Conservation (phyloP, 1,140 invertebrate species). For the Drosophila nasuta region DNA sequence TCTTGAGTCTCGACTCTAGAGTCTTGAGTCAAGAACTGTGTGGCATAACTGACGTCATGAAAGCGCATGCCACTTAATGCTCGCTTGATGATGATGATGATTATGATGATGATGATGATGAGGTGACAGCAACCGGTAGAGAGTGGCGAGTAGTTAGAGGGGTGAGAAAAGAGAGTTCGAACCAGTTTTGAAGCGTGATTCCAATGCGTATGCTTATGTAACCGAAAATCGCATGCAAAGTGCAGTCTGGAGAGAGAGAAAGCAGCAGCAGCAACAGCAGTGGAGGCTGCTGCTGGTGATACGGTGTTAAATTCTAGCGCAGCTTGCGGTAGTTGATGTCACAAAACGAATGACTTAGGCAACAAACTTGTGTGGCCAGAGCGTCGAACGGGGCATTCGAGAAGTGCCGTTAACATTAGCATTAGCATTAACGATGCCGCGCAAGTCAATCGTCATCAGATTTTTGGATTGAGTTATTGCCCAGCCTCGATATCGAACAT, state of each 20-base stretch:
- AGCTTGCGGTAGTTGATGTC: constrained; percentile 55
- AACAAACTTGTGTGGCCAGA: constrained; percentile 48
- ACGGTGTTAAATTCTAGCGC: constrained; percentile 51
- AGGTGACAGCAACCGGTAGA: background rate
- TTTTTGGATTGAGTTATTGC: constrained; percentile 30
- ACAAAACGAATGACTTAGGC: constrained; percentile 55
- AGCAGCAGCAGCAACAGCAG: background rate
- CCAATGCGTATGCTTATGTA: constrained; percentile 33
- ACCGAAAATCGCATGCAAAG: constrained; percentile 33
- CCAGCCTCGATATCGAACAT: background rate
- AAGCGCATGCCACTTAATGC: constrained; percentile 6
- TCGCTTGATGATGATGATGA: background rate
- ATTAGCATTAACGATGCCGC: no score
- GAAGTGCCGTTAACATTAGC: constrained; percentile 33
- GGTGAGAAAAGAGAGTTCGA: background rate
- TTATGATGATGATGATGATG: background rate
- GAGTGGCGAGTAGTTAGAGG: background rate
- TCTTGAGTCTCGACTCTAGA: constrained; percentile 5
- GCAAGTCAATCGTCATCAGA: constrained; percentile 8
- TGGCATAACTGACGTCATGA: constrained; percentile 32
- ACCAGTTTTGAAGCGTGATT: constrained; percentile 20
- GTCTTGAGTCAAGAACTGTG: constrained; percentile 20
- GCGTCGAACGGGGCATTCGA: constrained; percentile 32
- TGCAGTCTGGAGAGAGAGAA: constrained; percentile 14
- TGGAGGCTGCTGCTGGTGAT: background rate